Evolutionary conservation across 1,140 invertebrate genomes (phyloP).

Genomic region (Euschistus heros): DNA sequence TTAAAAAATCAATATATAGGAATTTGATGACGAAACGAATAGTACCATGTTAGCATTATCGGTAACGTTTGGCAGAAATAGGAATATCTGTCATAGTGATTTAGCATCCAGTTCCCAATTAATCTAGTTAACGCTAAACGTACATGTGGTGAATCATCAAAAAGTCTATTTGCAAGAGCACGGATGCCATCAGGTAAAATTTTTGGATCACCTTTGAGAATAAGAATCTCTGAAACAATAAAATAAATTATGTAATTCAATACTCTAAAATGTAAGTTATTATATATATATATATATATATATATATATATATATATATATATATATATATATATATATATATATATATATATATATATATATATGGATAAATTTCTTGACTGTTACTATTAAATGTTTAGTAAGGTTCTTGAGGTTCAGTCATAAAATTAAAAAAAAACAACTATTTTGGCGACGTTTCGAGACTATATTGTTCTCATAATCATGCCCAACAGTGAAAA

Average conservation of each 20-base stretch:
- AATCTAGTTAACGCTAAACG: constrained; percentile 51
- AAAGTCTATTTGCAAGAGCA: constrained; percentile 59
- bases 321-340: not conserved
- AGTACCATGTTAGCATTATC: constrained; percentile 54
- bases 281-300: not conserved
- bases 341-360: not conserved
- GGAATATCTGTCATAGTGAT: constrained; percentile 64
- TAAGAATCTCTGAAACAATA: constrained; percentile 39
- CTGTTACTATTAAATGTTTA: too few species aligned
- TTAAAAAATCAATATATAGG: not conserved
- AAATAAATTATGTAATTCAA: constrained; percentile 31
- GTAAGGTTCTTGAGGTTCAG: too few species aligned
- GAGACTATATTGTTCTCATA: too few species aligned
- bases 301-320: not conserved
- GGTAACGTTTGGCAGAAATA: constrained; percentile 65
- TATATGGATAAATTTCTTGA: too few species aligned
- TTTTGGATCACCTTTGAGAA: constrained; percentile 49
- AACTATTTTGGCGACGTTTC: too few species aligned
- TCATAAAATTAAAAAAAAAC: too few species aligned
- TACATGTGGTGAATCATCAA: constrained; percentile 60
- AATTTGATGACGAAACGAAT: not conserved
- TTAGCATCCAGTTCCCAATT: constrained; percentile 52
- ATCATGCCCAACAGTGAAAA: too few species aligned
- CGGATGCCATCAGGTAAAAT: constrained; percentile 48
- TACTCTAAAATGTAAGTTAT: not conserved